Conservation (phyloP, 2,797 vertebrate species). For the Poeciliopsis turneri region DNA sequence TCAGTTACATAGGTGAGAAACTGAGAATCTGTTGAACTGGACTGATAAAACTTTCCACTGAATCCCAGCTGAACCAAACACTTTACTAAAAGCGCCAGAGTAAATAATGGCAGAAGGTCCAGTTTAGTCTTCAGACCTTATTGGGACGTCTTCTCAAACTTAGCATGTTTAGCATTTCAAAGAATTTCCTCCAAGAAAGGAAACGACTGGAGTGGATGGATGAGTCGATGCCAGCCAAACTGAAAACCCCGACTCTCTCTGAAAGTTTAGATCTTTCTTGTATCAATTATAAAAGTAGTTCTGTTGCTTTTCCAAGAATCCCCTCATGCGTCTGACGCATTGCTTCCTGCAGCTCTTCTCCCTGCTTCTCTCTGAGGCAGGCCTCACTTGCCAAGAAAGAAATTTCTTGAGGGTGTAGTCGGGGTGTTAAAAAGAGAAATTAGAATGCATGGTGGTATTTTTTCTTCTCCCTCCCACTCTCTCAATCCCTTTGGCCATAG, state of each 20-base stretch:
- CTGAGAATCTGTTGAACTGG: not conserved
- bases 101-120: slow-evolving; percentile 23
- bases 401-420: slow-evolving; percentile 42
- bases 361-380: slow-evolving; percentile 59
- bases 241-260: slow-evolving; percentile 41
- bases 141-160: slow-evolving; percentile 27
- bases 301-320: slow-evolving; percentile 65
- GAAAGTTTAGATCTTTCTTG: slow-evolving; percentile 47
- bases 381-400: slow-evolving; percentile 59
- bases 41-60: not conserved
- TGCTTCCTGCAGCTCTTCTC: slow-evolving; percentile 57
- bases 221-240: slow-evolving; percentile 28
- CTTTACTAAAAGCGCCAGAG: slow-evolving; percentile 33
- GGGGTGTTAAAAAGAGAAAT: slow-evolving; percentile 53
- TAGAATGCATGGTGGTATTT: slow-evolving; percentile 34
- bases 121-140: slow-evolving; percentile 6
- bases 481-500: slow-evolving; percentile 55
- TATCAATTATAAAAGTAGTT: slow-evolving; percentile 76
- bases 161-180: slow-evolving; percentile 68
- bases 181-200: slow-evolving; percentile 63
- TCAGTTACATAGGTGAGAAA: not conserved
- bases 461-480: slow-evolving; percentile 7
- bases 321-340: slow-evolving; percentile 47
- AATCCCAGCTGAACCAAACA: slow-evolving; percentile 26
- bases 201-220: slow-evolving; percentile 63